Conservation (phyloP, 2,888 invertebrate genomes). For the Pachliopta kotzebuea region DNA sequence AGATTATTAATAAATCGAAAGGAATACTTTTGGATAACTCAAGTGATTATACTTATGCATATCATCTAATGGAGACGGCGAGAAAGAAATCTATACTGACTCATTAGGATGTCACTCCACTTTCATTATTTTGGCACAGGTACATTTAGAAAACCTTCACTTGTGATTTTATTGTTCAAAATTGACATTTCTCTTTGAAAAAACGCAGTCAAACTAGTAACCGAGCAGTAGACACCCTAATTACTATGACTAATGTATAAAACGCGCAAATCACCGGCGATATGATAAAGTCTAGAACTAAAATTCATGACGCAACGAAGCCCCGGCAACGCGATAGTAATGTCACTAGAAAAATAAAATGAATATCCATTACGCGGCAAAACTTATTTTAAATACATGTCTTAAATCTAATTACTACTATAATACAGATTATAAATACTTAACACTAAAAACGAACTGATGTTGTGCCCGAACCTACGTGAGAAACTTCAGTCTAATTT, state of each 20-base stretch:
- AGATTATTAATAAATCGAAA: conserved; percentile 12
- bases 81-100: neutral
- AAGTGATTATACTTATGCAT: too few species aligned
- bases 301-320: neutral
- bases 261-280: neutral
- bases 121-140: conserved; percentile 25
- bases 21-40: neutral
- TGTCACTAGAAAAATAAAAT: conserved; percentile 14
- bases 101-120: neutral
- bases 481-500: neutral
- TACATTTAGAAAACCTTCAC: neutral
- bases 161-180: too few species aligned
- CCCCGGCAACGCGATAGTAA: conserved; percentile 10
- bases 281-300: too few species aligned
- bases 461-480: conserved; percentile 33
- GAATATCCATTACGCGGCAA: conserved; percentile 7
- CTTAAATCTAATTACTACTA: conserved; percentile 33
- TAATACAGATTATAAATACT: conserved; percentile 37
- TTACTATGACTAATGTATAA: neutral
- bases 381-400: conserved; percentile 26
- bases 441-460: conserved; percentile 30
- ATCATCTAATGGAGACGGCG: too few species aligned
- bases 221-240: too few species aligned
- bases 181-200: too few species aligned
- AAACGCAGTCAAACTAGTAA: too few species aligned